These are phyloP conservation scores for Autographa gamma DNA, from an alignment of 2,888 invertebrate genomes.

Conservation along the genomic window DNA sequence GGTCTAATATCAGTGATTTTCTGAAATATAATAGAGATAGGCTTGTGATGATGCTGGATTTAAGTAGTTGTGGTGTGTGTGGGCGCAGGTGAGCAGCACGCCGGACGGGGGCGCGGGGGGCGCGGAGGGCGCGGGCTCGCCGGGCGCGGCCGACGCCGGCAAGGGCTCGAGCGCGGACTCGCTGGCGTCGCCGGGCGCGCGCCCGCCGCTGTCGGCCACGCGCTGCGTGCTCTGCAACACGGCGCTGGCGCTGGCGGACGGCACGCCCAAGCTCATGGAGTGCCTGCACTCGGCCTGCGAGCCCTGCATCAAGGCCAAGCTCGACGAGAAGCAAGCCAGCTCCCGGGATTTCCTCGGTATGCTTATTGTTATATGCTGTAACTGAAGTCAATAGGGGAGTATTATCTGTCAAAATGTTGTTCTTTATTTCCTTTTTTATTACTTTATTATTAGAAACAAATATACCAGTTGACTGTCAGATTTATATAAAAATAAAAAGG, in stretches of 20 bases:
- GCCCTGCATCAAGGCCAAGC: conserved; percentile 92
- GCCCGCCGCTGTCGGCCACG: conserved; percentile 69
- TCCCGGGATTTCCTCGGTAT: conserved; percentile 81
- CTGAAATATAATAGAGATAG: too few relatives aligned
- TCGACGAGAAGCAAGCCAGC: conserved; percentile 82
- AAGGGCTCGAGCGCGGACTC: conserved; percentile 75
- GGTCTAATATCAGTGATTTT: too few relatives aligned
- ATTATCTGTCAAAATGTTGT: too few relatives aligned
- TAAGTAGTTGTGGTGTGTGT: neutral
- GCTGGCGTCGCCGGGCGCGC: conserved; percentile 76
- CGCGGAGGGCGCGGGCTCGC: conserved; percentile 47
- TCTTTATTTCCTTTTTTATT: too few relatives aligned
- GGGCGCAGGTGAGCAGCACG: conserved; percentile 55
- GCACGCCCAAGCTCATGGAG: conserved; percentile 94
- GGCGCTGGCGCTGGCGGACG: conserved; percentile 75
- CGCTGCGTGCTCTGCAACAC: conserved; percentile 88
- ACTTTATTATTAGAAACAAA: too few relatives aligned
- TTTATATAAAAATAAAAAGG: too few relatives aligned
- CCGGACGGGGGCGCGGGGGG: conserved; percentile 49
- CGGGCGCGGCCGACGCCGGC: conserved; percentile 51
- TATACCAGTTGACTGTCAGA: too few relatives aligned
- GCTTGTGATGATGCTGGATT: neutral
- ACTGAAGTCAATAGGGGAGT: neutral
- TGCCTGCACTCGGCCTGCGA: conserved; percentile 96
- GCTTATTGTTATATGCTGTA: neutral